Conservation (phyloP, 2,797 vertebrate genomes). For the Phoxinus dragarum region DNA sequence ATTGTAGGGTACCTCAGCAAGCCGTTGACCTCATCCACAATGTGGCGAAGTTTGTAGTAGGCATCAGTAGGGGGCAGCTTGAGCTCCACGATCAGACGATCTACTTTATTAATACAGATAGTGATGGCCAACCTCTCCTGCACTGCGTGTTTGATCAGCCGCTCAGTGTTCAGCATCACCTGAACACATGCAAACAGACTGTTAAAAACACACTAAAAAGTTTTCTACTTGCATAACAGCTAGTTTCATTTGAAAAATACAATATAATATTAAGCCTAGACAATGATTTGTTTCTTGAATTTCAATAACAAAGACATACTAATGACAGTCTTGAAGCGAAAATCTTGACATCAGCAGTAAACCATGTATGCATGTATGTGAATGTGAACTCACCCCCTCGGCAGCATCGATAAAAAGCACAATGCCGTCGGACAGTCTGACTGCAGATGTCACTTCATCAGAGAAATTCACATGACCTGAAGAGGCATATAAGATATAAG, state of each 20-base stretch:
- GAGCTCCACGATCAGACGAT: constrained; percentile 94
- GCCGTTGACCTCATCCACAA: constrained; percentile 96
- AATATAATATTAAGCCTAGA: background rate
- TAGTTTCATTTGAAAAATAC: background rate
- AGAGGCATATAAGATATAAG: background rate
- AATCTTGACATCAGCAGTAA: background rate
- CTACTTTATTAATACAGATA: constrained; percentile 99
- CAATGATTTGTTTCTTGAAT: background rate
- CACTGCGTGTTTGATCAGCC: constrained; percentile 96
- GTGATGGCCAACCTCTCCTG: constrained; percentile 96
- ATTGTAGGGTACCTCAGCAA: constrained; percentile 86
- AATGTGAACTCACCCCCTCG: constrained; percentile 86
- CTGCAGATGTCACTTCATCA: constrained; percentile 94
- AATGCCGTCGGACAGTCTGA: constrained; percentile 94
- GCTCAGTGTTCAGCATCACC: constrained; percentile 99
- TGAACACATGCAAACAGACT: constrained; percentile 60
- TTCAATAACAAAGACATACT: background rate
- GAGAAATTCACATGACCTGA: constrained; percentile 98
- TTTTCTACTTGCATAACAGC: background rate
- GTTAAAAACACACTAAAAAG: background rate
- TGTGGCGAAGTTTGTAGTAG: constrained; percentile 97
- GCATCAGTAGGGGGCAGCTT: constrained; percentile 97
- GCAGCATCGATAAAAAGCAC: constrained; percentile 98
- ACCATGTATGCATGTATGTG: too few species aligned
- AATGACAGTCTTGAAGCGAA: background rate